Base-by-base conservation (phyloP, 2,888 invertebrate species). In the Limulus polyphemus region DNA sequence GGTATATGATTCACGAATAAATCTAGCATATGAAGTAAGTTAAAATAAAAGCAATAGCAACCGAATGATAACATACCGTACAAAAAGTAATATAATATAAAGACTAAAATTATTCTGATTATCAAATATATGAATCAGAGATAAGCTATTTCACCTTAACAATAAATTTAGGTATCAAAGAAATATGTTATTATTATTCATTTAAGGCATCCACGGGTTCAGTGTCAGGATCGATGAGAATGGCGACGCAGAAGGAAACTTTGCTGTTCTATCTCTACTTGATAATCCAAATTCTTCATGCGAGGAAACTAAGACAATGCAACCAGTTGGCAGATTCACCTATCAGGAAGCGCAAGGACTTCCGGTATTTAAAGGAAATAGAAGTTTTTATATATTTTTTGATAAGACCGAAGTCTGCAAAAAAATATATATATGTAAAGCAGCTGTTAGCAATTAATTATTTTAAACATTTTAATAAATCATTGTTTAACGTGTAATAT, bases 181-280 rank as follows among this genome's bases (percentile, higher is more conserved):
- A 1, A 32, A 32, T 32, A 5, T 32, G 32, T 32, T 32, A 32
- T 32, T 1, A 32, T 32, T 32, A 32, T 32, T 32, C 7, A 3
- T 32, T 60, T 16, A 14, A 67, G 67, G 67, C 46, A 67, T 79
- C 64, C 75, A 77, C 58, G 80, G 79, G 10, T 78, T 78, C 67
- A 74, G 76, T 47, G 75, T 78, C 11, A 85, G 84, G 70, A 90
- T 94, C 72, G 91, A 94, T 74, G 82, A 81, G 4, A 86, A 88
- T 67, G 93, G 93, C 0, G 91, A 94, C 72, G 91, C 92, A 0
- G 90, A 92, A 73, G 92, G 91, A 0, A 93, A 93, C 77, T 93
- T 88, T 77, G 88, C 91, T 0, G 86, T 93, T 1, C 84, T 92
- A 46, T 85, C 88, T 0, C 77, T 90, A 57, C 67, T 75, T 65